Base-by-base conservation (phyloP, 2,797 vertebrate genomes). In the Tarsius wallacei region DNA sequence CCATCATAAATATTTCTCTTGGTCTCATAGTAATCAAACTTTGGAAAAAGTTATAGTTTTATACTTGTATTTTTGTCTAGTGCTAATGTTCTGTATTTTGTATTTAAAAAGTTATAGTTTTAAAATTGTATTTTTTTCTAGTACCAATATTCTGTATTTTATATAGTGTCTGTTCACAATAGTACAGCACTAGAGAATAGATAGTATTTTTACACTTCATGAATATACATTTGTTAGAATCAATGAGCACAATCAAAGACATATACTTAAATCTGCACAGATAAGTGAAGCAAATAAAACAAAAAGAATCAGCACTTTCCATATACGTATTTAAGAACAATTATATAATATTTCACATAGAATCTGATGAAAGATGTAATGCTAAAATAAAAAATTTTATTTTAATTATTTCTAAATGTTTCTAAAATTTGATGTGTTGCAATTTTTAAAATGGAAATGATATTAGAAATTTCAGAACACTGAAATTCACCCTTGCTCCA, bases 401-500 rank as follows among this genome's bases (percentile, higher is more conserved):
- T 87, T 87, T 76, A 77, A 59, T 73, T 73, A 89, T 57, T 12
- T 74, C 11, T 68, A 84, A 93, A 63, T 49, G 28, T 88, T 78
- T 68, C 77, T 84, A 94, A 90, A 71, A 86, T 86, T n/a, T 91
- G 80, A 90, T 74, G 14, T 1, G 14, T 1, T 78, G 17, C 42
- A 83, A 70, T 88, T 61, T 92, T 63, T 70, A 42, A 4, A 42
- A 42, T 42, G 42, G 42, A 42, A 42, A 42, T 42, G 42, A 42
- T 76, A 70, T 33, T 70, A 47, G 7, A 81, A 93, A 94, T 16
- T 71, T 94, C 22, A 71, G 77, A 93, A 81, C 36, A 64, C 70
- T 93, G 8, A 82, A 87, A 93, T 93, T 85, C 17, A 70, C 61
- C 28, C 95, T 22, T 16, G 33, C 5, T 85, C 7, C 19, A 82